These are phyloP conservation scores for Tethea ocularis DNA, from an alignment of 2,888 invertebrate genomes.

Conservation along the genomic window DNA sequence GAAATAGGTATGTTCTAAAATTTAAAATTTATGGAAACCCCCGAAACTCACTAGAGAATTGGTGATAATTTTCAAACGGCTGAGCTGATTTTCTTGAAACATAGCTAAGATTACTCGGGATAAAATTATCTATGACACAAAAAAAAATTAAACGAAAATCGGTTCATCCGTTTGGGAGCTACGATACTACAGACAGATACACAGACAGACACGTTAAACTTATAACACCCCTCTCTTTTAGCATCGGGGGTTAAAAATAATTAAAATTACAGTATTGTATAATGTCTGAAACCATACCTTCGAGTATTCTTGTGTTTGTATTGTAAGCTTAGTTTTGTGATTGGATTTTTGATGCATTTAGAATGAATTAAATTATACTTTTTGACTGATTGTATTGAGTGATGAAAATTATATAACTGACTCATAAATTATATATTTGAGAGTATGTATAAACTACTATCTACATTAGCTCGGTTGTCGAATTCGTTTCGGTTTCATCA, in stretches of 20 bases:
- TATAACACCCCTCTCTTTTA: too few relatives aligned
- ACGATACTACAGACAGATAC: too few relatives aligned
- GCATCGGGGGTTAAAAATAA: too few relatives aligned
- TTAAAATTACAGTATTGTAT: neutral
- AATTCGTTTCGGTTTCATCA: neutral
- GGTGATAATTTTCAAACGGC: too few relatives aligned
- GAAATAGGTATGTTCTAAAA: neutral
- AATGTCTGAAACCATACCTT: conserved; percentile 7
- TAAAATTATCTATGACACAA: too few relatives aligned
- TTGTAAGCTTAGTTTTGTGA: neutral
- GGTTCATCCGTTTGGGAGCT: too few relatives aligned
- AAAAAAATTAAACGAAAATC: too few relatives aligned
- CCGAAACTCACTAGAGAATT: too few relatives aligned
- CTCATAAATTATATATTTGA: neutral
- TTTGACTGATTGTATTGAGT: conserved; percentile 9
- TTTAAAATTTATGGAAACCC: neutral
- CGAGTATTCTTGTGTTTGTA: conserved; percentile 12
- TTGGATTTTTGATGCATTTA: conserved; percentile 6
- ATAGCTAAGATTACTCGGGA: too few relatives aligned
- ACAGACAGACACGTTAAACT: too few relatives aligned
- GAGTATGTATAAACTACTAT: neutral
- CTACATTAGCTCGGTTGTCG: neutral
- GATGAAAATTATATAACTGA: neutral
- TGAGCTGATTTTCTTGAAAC: too few relatives aligned
- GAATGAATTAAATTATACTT: conserved; percentile 5